Conservation (phyloP, 2,888 invertebrate species). For the Eristalis tenax region DNA sequence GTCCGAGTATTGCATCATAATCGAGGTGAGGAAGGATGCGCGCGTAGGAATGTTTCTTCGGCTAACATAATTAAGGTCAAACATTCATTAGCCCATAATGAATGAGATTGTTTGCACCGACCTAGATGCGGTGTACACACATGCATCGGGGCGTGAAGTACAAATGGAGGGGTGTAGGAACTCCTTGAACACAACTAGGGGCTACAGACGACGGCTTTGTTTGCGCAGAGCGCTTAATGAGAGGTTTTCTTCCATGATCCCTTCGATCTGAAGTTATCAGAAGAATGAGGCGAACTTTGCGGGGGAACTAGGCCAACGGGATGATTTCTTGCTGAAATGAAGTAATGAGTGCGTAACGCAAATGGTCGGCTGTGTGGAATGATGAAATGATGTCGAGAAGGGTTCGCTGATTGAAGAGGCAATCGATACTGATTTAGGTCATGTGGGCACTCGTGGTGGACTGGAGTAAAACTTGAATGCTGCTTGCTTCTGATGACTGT, state of each 20-base stretch:
- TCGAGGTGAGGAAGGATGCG: neutral
- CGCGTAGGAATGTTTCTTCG: conserved; percentile 19
- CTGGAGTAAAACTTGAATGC: neutral
- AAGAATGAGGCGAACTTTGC: neutral
- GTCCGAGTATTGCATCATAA: conserved; percentile 17
- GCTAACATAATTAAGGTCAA: conserved; percentile 57
- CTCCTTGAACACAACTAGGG: no score
- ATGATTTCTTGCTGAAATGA: neutral
- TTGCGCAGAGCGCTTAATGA: neutral
- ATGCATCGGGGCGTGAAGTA: no score
- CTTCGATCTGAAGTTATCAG: neutral
- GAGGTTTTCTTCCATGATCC: neutral
- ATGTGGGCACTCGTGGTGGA: neutral
- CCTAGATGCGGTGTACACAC: no score
- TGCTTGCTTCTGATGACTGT: neutral
- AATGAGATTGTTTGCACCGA: conserved; percentile 29
- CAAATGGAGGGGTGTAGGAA: no score
- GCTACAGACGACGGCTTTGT: neutral
- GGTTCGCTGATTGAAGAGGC: neutral
- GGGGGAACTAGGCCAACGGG: neutral
- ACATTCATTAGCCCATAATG: conserved; percentile 52
- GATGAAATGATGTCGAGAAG: neutral
- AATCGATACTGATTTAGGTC: neutral
- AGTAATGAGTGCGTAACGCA: neutral
- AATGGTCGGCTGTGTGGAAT: neutral